These are phyloP conservation scores for Pangasius sanitwongsei DNA, from an alignment of 2,797 vertebrate species.

Conservation along the genomic window DNA sequence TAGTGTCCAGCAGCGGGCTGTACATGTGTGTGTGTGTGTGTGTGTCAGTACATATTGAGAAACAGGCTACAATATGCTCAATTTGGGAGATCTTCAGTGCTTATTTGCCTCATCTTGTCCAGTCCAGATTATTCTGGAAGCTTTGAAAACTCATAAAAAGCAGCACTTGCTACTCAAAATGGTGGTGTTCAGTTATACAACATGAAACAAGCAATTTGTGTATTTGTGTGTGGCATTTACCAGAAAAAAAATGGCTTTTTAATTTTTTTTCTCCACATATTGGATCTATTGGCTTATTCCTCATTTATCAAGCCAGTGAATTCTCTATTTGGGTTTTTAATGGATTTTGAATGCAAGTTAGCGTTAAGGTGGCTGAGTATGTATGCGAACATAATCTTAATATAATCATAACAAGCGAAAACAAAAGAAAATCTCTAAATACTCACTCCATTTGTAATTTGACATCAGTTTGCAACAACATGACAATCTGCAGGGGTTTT, in stretches of 20 bases:
- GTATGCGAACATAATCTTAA: neutral
- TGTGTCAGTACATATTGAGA: neutral
- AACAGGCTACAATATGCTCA: neutral
- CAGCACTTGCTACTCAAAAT: neutral
- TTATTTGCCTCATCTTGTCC: conserved; percentile 7
- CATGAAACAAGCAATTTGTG: neutral
- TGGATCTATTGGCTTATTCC: neutral
- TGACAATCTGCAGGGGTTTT: neutral
- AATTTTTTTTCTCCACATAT: neutral
- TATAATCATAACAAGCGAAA: neutral
- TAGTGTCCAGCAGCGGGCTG: neutral
- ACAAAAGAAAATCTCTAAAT: neutral
- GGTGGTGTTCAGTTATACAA: neutral
- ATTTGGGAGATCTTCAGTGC: conserved; percentile 5
- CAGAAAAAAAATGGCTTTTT: neutral
- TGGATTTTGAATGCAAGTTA: conserved; percentile 9
- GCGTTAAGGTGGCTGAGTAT: neutral
- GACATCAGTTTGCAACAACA: neutral
- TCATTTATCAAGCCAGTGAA: neutral
- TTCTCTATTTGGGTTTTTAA: conserved; percentile 7
- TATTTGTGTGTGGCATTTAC: neutral
- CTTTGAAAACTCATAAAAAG: neutral
- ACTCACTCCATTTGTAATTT: neutral
- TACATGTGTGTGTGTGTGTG: neutral
- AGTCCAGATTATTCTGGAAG: neutral